Percentiles rank a stretch among this genome's conserved stretches.
Conservation (phyloP, 2,797 vertebrate species). For the Chrysocyon brachyurus region DNA sequence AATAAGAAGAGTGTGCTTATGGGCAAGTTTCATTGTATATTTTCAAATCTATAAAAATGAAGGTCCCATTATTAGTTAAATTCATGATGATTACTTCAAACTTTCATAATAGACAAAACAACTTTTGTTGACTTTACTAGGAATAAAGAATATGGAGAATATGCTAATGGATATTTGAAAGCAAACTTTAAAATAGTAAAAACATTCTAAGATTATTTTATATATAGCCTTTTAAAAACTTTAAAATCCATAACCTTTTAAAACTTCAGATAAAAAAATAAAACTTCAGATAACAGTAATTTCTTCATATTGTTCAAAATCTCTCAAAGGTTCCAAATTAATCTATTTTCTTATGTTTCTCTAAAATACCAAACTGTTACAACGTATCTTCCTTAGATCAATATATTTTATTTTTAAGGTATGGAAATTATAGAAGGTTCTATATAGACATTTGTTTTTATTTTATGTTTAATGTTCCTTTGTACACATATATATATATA, state of each 20-base stretch:
- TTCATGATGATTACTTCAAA: background rate
- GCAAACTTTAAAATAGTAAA: constrained; percentile 20
- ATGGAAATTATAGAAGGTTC: background rate
- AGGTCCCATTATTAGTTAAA: background rate
- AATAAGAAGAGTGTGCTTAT: background rate
- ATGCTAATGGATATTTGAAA: background rate
- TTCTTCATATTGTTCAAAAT: background rate
- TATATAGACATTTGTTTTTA: background rate
- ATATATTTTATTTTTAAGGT: background rate
- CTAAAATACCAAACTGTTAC: background rate
- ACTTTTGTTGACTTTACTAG: background rate
- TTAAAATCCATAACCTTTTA: background rate
- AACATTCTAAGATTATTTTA: background rate
- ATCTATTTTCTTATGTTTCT: background rate
- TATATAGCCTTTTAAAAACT: background rate
- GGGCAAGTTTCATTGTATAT: background rate
- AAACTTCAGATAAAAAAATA: background rate
- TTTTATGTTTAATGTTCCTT: background rate
- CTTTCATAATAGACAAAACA: background rate
- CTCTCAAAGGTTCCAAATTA: background rate
- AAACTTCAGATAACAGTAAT: background rate
- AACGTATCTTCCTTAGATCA: background rate
- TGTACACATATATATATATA: background rate
- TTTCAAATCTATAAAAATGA: constrained; percentile 11
- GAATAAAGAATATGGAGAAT: background rate